Evolutionary conservation across 2,888 invertebrate species (phyloP).

Genomic region (Philhelius pedissequus): DNA sequence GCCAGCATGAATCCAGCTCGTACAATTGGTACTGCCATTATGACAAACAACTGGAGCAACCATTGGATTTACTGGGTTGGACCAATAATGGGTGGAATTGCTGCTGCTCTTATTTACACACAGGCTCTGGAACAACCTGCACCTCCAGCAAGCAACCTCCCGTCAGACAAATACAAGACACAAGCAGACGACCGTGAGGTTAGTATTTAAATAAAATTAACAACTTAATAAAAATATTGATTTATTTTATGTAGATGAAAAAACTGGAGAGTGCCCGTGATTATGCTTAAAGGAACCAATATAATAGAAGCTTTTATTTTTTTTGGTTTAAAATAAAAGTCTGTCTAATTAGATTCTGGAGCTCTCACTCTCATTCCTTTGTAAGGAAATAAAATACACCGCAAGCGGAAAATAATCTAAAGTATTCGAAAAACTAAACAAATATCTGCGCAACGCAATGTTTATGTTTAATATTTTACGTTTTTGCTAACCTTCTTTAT

Average conservation of each 20-base stretch:
- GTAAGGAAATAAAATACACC: background rate
- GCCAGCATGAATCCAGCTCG: conserved; percentile 96
- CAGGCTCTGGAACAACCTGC: conserved; percentile 74
- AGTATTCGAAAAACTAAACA: conserved; percentile 29
- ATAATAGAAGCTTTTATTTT: background rate
- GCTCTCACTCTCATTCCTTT: background rate
- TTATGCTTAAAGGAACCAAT: conserved; percentile 33
- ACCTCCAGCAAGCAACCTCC: conserved; percentile 72
- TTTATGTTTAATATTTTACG: conserved; percentile 32
- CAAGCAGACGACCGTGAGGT: conserved; percentile 85
- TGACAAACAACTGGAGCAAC: conserved; percentile 85
- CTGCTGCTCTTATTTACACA: conserved; percentile 87
- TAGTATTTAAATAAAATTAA: conserved; percentile 71
- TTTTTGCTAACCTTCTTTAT: background rate
- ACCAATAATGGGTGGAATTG: conserved; percentile 89
- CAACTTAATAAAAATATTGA: no score
- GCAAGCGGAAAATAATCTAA: background rate
- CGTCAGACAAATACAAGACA: conserved; percentile 77
- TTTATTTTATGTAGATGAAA: conserved; percentile 47
- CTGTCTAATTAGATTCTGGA: background rate
- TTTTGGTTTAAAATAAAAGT: conserved; percentile 32
- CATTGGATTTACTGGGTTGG: conserved; percentile 98
- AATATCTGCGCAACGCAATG: background rate
- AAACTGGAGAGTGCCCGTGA: conserved; percentile 60
- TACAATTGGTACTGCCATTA: conserved; percentile 91